Evolutionary conservation across 2,113 vertebrate species (phyloP).

Genomic region (Pterocles orientalis): DNA sequence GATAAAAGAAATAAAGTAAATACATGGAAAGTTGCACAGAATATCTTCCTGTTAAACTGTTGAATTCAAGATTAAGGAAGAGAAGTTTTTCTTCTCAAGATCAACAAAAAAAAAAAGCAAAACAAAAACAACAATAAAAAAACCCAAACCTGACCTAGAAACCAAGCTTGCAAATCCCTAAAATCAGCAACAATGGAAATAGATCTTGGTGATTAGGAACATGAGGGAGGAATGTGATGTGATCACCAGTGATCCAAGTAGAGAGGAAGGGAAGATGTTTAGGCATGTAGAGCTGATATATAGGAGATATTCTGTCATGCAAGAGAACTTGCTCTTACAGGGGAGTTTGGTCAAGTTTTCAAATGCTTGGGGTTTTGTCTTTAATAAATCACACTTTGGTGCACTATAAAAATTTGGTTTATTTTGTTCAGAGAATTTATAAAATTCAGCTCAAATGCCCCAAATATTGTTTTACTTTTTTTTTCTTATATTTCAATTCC

Average conservation of each 20-base stretch:
- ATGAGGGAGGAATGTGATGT: neutral
- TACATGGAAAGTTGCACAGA: no score
- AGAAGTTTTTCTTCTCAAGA: no score
- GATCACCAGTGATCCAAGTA: neutral
- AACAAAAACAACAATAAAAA: no score
- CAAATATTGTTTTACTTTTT: neutral
- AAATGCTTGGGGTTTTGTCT: neutral
- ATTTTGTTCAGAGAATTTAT: neutral
- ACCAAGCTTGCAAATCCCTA: neutral
- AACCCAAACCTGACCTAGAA: no score
- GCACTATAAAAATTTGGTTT: fast-evolving
- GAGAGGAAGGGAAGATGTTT: neutral
- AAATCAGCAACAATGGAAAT: neutral
- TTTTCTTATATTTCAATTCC: neutral
- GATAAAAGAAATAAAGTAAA: neutral
- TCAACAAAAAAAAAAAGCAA: no score
- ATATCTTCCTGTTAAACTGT: no score
- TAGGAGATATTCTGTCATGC: neutral
- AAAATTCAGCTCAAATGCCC: neutral
- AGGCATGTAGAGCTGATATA: neutral
- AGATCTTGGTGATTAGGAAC: neutral
- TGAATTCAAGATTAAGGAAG: no score
- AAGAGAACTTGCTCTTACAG: neutral
- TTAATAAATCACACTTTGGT: neutral
- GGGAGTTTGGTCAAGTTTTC: neutral